Evolutionary conservation across 2,888 invertebrate species (phyloP), one percentile per base, ranked within the genome.

Genomic region (Zele albiditarsus): DNA sequence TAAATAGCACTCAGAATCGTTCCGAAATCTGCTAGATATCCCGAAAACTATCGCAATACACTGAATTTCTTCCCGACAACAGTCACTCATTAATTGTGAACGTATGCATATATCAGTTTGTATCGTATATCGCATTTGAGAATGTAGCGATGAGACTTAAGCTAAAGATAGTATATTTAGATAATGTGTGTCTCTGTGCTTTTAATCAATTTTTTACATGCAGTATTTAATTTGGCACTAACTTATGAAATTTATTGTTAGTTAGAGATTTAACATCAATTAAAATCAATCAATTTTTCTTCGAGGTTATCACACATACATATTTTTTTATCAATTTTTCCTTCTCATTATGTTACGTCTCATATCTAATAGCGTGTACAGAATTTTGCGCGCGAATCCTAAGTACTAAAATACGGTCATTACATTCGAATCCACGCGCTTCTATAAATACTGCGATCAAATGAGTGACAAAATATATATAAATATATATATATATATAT

Each of bases 401-500:
- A 25, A 23, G 42, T 20, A 53, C 23, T 53, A 53, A 53, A 20
- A 53, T 20, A 20, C n/a, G 53, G 53, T 20, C 23, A 53, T 53
- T 53, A n/a, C n/a, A 46, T 46, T 16, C 49, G 60, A 71, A 42
- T 73, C 57, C 65, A 33, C 27, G 33, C 38, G 16, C 38, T 25
- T 25, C 6, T 66, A 25, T 66, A 20, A 66, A 62, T 62, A 73
- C 49, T 69, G 68, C 49, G 62, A 66, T 75, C 70, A 80, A 77
- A 78, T 77, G 72, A 76, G 80, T 79, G 81, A 80, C 78, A 80
- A 81, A 80, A 80, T 80, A 80, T 76, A 80, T 80, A 77, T 66
- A 73, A 66, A 73, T 73, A 73, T 66, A 73, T 66, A 73, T 73
- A 57, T 66, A 66, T 66, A 66, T 73, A 53, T 66, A 63, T 66